Evolutionary conservation across 2,888 invertebrate species (phyloP), one percentile per base, ranked within the genome.

Genomic region (Drosophila emarginata): DNA sequence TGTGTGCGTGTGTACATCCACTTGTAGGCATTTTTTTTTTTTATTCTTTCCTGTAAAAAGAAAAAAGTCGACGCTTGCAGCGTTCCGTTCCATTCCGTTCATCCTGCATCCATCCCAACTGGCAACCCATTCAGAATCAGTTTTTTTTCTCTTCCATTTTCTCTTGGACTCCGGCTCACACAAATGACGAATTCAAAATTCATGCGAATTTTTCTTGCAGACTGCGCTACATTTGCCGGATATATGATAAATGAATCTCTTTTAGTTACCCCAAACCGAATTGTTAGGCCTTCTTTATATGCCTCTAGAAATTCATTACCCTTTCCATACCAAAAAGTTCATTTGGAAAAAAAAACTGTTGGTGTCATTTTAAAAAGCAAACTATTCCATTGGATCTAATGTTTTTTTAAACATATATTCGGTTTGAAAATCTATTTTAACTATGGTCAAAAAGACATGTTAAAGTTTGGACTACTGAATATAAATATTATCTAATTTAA

Each of bases 31-130:
- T 45, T 45, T 45, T 40, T 40, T 40, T 78, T 79, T 79, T 78
- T 68, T 79, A 78, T 81, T 74, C 78, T 78, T 84, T 82, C 78
- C 82, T 81, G 77, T 62, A 68, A 79, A 82, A 83, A 82, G 84
- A 82, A 84, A 81, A 45, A 78, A 79, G 79, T 70, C 77, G 81
- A 72, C 75, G 79, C 84, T 70, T 50, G 63, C 40, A 74, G 79
- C 69, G 59, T 60, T 76, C 64, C 76, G 37, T 37, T 37, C 4
- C 68, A 58, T 59, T 74, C 64, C 18, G 54, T 36, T 54, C 52
- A 32, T 54, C 54, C 54, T 54, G 54, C 18, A 45, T 45, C 45
- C 45, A 45, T 21, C 45, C 45, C 45, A 45, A 45, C 45, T 12
- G 54, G 32, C 15, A 53, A 26, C 40, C 37, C 54, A 45, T 56